Conservation (phyloP, 1,140 invertebrate genomes). For the Brachystomella parvula region DNA sequence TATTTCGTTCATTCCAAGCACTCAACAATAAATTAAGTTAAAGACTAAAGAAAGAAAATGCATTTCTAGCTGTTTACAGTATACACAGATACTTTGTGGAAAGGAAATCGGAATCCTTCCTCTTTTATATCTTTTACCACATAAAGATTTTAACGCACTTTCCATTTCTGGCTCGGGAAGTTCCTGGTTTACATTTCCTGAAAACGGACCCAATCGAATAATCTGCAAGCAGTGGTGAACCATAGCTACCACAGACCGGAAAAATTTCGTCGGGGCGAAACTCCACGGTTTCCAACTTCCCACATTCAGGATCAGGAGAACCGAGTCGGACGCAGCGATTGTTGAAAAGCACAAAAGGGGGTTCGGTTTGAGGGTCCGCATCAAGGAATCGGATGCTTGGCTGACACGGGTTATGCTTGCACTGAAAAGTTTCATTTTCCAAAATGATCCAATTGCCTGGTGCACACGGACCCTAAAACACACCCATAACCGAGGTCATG, state of each 20-base stretch:
- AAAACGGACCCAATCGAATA: neutral
- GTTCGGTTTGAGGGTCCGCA: neutral
- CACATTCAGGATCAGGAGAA: neutral
- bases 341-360: neutral
- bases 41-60: too few species aligned
- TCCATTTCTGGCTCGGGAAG: neutral
- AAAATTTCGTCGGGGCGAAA: neutral
- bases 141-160: conserved; percentile 1
- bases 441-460: neutral
- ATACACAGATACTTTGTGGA: too few species aligned
- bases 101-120: too few species aligned
- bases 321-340: neutral
- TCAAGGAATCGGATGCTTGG: too few species aligned
- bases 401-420: neutral
- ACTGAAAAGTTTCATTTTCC: neutral
- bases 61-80: too few species aligned
- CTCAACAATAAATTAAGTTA: too few species aligned
- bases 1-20: too few species aligned
- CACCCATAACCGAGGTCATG: neutral
- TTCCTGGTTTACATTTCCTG: neutral
- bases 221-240: neutral
- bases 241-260: neutral
- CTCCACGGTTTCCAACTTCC: neutral
- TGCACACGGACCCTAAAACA: neutral
- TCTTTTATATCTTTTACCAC: too few species aligned